These are phyloP conservation scores for Crotophaga sulcirostris DNA, from an alignment of 2,113 vertebrate species.

Conservation along the genomic window DNA sequence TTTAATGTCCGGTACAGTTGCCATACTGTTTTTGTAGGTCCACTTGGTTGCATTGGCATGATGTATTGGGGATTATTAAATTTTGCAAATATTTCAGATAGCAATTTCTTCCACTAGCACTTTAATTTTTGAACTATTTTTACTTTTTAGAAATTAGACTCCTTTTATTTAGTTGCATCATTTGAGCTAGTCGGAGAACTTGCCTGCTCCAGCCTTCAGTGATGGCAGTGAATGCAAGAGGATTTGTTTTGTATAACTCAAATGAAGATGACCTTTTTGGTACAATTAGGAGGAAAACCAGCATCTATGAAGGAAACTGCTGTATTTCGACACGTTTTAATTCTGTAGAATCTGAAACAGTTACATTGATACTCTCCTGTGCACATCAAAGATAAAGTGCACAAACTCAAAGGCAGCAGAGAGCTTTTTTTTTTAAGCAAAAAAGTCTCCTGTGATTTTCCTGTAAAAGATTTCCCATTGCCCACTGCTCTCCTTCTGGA, in stretches of 20 bases:
- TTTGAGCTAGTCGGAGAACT: background rate
- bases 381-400: slow-evolving; percentile 19
- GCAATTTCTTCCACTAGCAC: background rate
- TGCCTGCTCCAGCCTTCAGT: background rate
- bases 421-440: background rate
- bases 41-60: background rate
- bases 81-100: background rate
- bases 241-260: background rate
- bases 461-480: slow-evolving; percentile 43
- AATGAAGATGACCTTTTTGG: background rate
- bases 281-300: background rate
- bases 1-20: background rate
- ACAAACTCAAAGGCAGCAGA: slow-evolving; percentile 23
- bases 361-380: background rate
- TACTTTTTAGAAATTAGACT: background rate
- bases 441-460: slow-evolving; percentile 40
- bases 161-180: background rate
- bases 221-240: background rate
- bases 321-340: background rate
- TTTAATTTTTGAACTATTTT: background rate
- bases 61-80: background rate
- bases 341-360: background rate
- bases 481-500: slow-evolving; percentile 32
- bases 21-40: background rate
- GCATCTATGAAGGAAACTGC: background rate